A percentile compares a stretch with the other conserved stretches of the same genome.
These are phyloP conservation scores for Glaucidium brasilianum DNA, from an alignment of 2,113 vertebrate genomes.

Conservation along the genomic window DNA sequence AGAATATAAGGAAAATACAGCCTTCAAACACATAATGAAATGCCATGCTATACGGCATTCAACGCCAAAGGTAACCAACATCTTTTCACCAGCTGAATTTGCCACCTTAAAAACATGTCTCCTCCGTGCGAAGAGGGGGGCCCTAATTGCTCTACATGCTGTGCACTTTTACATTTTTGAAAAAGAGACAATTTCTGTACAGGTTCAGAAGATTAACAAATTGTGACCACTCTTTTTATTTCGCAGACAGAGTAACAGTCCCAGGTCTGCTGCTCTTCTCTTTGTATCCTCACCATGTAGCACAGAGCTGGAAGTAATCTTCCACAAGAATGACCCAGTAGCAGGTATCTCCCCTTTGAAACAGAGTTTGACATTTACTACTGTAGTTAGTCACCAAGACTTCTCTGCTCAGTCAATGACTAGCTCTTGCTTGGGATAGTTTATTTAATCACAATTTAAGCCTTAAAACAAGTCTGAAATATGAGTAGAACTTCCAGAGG, in stretches of 20 bases:
- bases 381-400: background rate
- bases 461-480: background rate
- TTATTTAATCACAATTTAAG: background rate
- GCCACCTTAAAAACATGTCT: background rate
- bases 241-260: background rate
- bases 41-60: background rate
- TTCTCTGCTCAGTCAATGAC: background rate
- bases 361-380: background rate
- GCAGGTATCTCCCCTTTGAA: background rate
- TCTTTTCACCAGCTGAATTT: background rate
- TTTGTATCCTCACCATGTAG: background rate
- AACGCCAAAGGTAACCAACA: background rate
- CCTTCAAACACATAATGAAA: background rate
- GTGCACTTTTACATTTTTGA: background rate
- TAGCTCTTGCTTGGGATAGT: background rate
- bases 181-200: background rate
- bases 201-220: background rate
- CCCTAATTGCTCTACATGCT: fast-evolving
- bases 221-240: background rate
- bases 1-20: background rate
- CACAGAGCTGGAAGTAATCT: background rate
- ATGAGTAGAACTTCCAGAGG: background rate
- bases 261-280: background rate
- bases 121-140: background rate
- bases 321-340: background rate